Evolutionary conservation across 30 jellyfish, hydroid and myxozoan genomes (phyloP), one percentile per base, ranked within the genome.

Genomic region (Nemopilema nomurai): DNA sequence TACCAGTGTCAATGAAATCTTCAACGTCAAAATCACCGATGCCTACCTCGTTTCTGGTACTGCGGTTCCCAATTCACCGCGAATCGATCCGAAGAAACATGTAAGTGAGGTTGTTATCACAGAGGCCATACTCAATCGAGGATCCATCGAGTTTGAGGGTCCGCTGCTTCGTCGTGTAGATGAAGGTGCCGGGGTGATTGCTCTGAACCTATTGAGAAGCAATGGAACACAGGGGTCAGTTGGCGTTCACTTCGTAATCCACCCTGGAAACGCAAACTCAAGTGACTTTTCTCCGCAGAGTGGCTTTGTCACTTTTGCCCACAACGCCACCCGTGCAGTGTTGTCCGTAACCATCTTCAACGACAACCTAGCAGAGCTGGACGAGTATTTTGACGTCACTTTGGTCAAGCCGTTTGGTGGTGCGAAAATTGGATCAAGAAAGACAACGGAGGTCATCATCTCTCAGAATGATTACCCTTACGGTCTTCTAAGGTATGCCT

Each of bases 361-460:
- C 80, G 98, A 93, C 78, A 71, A 74, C 63, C 51, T 88, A 1
- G 94, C 98, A 18, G 98, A 93, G 65, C 76, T 93, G 67, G 76
- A 71, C 52, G 98, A 93, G 67, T 53, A 22, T 0, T 90, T 93
- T 80, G 62, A 29, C 51, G 93, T 93, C 17, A 63, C 24, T 41
- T 78, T 93, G 32, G 84, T 91, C n/a, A 89, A 93, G 81, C 98
- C 98, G 7, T 73, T 87, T 50, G 98, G 98, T 33, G 98, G 98
- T 30, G 98, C 80, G 0, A 73, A 49, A 24, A 79, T 93, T 71
- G 98, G 98, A 22, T 16, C 65, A 1, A 74, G 33, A 18, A 89
- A 84, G 19, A 51, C 53, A 29, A 65, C 77, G 57, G 29, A 24
- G 24, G 78, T 89, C 28, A 62, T 29, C 21, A 93, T 93, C 25